Percentiles rank a stretch among this genome's conserved stretches.
Evolutionary conservation across 2,797 vertebrate genomes (phyloP).

Genomic region (Lepidocolaptes lacrymiger): DNA sequence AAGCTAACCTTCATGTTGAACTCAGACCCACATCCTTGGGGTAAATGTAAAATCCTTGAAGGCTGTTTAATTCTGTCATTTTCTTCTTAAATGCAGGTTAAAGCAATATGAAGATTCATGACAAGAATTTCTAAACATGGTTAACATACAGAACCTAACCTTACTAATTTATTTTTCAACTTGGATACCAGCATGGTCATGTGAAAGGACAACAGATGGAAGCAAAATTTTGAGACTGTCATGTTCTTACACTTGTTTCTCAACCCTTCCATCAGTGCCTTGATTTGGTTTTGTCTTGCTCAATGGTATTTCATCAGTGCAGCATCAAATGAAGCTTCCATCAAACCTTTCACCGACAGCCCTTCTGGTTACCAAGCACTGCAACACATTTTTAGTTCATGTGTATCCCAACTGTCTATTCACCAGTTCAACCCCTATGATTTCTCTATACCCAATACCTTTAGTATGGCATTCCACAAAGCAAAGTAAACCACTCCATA

Average conservation of each 20-base stretch:
- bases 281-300: background rate
- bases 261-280: background rate
- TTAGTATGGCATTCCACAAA: background rate
- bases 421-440: background rate
- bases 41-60: background rate
- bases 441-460: background rate
- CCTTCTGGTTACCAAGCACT: background rate
- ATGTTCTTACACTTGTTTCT: background rate
- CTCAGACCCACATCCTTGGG: background rate
- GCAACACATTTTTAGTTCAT: background rate
- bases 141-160: background rate
- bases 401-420: background rate
- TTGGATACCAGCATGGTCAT: background rate
- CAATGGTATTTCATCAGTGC: background rate
- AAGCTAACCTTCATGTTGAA: background rate
- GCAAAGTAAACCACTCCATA: background rate
- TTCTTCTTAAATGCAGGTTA: background rate
- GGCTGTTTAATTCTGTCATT: background rate
- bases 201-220: background rate
- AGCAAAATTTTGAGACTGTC: background rate
- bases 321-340: background rate
- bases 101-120: background rate
- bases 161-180: background rate
- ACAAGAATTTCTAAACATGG: background rate
- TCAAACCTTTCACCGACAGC: background rate